Evolutionary conservation across 2,113 vertebrate species (phyloP), one percentile per base, ranked within the genome.

Genomic region (Coptodon bakossiorum): DNA sequence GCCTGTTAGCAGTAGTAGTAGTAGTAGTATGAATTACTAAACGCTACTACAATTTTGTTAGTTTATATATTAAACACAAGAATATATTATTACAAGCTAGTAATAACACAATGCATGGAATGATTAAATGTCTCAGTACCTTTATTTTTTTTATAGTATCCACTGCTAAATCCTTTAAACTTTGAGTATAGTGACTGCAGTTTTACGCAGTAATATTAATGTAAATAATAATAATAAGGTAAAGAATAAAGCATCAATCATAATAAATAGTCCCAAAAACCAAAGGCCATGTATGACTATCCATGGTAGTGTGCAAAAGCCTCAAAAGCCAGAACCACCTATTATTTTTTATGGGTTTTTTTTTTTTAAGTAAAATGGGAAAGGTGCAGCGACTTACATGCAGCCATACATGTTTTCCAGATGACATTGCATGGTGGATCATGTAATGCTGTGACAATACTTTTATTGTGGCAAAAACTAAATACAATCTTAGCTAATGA

Each of bases 291-390:
- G 43, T 50, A 78, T 31, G 43, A 11, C 9, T 1, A 19, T 48
- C 24, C 24, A 29, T 24, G 13, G 8, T 73, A 45, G 38, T 27
- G 22, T 27, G 66, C 66, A 73, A 73, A 73, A 63, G 3, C 29
- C 59, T 34, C 29, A 63, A 34, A 34, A 63, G 59, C 59, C 59
- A 43, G 66, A 45, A 24, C 13, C 66, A 73, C 1, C 38, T 38
- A 24, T 0, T 43, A 6, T 27, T 71, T 71, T 24, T 24, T 71
- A 16, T 24, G 31, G 1, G 1, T 0, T 4, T 14, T 43, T 13
- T 10, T 34, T 66, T 68, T 40, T 43, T 3, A 7, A 24, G n/a
- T 40, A 24, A 71, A 71, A 71, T 43, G n/a, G n/a, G n/a, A 71
- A 71, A 27, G 2, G 13, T 16, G 38, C n/a, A 43, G 36, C 7